Base-by-base conservation (phyloP, 1,140 invertebrate species). In the Drosophila eugracilis region DNA sequence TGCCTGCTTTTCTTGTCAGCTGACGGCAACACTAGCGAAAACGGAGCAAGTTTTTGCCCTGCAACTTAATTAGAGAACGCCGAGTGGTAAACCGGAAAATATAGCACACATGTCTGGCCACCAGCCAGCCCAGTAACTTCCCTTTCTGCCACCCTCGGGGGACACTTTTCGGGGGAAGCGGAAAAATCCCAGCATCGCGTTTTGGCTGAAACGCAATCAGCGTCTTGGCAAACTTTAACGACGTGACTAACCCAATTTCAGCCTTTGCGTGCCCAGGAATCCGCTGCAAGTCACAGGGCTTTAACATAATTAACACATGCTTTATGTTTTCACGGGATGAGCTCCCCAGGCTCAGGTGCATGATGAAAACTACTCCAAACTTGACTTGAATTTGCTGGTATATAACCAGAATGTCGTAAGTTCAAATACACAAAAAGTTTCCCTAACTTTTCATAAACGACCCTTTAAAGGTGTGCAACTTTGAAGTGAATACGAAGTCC, bases 1-100 rank as follows among this genome's bases (percentile, higher is more conserved):
- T 45, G 60, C 57, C 60, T 28, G 60, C 37, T 76, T 69, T 81
- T 65, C 76, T 66, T 86, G 83, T 81, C 81, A 81, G 78, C 78
- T 80, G 42, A 45, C 42, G 42, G 42, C 42, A 45, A 45, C 42
- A 26, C 42, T 24, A 42, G 12, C 21, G 41, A 60, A 4, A n/a
- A 42, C 19, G 15, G 60, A 71, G 71, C 34, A 54, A 88, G 79
- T 72, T 83, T 86, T 78, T 75, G 65, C 74, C 74, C 75, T 60
- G 83, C 78, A 88, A 88, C 83, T 88, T 88, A 88, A 88, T 88
- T 88, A 88, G 78, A 78, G 78, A 78, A 63, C 55, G 71, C 74
- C 75, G 78, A 88, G 78, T 88, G 83, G 75, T 88, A 88, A 88
- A 83, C 65, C 79, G 73, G 78, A 88, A 86, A 86, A 81, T 77